Evolutionary conservation across 1,140 invertebrate species (phyloP).

Genomic region (Ruditapes philippinarum): DNA sequence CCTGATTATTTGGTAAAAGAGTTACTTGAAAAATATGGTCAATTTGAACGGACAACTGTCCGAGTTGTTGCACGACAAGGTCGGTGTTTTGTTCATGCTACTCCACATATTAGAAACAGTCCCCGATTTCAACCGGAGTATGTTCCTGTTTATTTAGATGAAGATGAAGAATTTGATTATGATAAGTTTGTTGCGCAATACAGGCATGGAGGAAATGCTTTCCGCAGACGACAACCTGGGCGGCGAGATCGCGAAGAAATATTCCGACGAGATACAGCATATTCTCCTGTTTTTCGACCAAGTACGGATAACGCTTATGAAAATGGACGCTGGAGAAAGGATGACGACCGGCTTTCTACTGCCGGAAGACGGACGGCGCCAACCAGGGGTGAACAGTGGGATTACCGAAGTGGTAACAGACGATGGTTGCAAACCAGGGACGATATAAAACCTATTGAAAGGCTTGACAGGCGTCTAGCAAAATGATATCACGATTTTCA

Average conservation of each 20-base stretch:
- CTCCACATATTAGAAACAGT: neutral
- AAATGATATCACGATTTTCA: too few species aligned
- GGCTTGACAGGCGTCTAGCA: neutral
- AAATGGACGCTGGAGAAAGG: conserved; percentile 18
- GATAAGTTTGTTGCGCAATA: conserved; percentile 29
- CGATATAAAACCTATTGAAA: conserved; percentile 13
- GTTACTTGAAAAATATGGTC: conserved; percentile 40
- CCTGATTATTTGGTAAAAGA: conserved; percentile 60
- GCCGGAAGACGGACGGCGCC: neutral
- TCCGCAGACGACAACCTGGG: neutral
- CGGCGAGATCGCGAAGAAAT: neutral
- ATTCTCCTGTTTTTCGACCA: neutral
- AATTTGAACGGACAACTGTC: conserved; percentile 32
- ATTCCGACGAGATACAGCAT: neutral
- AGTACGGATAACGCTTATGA: neutral
- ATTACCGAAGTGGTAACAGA: neutral
- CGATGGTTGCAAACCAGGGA: neutral
- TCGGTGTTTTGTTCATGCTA: conserved; percentile 45
- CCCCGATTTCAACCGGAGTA: conserved; percentile 12
- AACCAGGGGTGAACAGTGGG: neutral
- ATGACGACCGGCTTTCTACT: neutral
- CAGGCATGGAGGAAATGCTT: neutral
- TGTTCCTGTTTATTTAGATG: conserved; percentile 58
- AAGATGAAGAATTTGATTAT: conserved; percentile 54
- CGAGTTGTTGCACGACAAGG: conserved; percentile 35